A percentile compares a stretch with the other conserved stretches of the same genome.
Evolutionary conservation across 2,113 vertebrate genomes (phyloP).

Genomic region (Danionella cerebrum): DNA sequence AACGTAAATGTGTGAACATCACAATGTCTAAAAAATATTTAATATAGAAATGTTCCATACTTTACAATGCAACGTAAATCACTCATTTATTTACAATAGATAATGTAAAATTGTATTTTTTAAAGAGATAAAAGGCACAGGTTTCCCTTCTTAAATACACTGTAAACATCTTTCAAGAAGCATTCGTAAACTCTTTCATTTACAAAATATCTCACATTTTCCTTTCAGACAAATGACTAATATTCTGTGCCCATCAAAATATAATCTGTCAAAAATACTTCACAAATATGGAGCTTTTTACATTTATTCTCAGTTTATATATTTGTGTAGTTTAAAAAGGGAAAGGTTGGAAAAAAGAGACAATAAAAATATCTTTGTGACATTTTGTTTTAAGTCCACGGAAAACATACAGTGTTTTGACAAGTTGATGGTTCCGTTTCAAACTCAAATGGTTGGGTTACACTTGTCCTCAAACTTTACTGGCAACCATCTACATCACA

Average conservation of each 20-base stretch:
- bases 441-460: neutral
- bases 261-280: slow-evolving; percentile 99
- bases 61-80: slow-evolving; percentile 75
- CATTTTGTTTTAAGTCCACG: slow-evolving; percentile 51
- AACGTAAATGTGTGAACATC: neutral
- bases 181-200: slow-evolving; percentile 99
- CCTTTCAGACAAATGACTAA: slow-evolving; percentile 99
- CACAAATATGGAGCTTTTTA: slow-evolving; percentile 92
- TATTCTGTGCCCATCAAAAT: slow-evolving; percentile 99
- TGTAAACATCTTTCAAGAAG: slow-evolving; percentile 97
- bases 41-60: slow-evolving; percentile 79
- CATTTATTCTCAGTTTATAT: slow-evolving; percentile 71
- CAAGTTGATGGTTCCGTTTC: slow-evolving; percentile 30
- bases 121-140: slow-evolving; percentile 99
- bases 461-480: neutral
- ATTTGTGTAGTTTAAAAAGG: slow-evolving; percentile 64
- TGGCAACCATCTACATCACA: slow-evolving; percentile 12
- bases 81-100: slow-evolving; percentile 96
- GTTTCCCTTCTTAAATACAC: slow-evolving; percentile 99
- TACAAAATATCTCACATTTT: slow-evolving; percentile 83
- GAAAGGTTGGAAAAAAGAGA: slow-evolving; percentile 77
- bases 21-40: slow-evolving; percentile 48
- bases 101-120: slow-evolving; percentile 86
- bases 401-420: slow-evolving; percentile 43
- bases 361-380: slow-evolving; percentile 60